phyloP scores from a whole-genome alignment of 2,113 vertebrate genomes.

The Lichenostomus cassidix region DNA sequence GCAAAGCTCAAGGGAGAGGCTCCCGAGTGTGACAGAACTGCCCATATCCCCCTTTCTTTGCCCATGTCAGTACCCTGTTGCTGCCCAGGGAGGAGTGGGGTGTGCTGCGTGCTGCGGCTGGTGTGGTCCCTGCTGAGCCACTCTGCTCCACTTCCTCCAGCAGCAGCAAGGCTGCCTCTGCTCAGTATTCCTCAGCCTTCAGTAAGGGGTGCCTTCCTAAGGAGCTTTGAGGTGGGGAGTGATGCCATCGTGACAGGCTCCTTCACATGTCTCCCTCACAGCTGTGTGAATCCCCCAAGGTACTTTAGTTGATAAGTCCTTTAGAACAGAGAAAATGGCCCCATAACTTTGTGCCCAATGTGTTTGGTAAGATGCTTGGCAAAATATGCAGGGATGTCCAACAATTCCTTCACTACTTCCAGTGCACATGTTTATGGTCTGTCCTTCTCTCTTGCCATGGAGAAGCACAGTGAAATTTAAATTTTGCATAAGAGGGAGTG shows the following conservation, averaged over 20 bases:
- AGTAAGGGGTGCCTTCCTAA: not conserved
- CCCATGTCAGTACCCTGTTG: not conserved
- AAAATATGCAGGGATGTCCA: not conserved
- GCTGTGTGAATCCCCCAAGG: not conserved
- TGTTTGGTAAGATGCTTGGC: not conserved
- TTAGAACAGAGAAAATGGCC: not conserved
- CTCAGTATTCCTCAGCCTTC: not conserved
- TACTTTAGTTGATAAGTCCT: not conserved
- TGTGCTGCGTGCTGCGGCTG: not conserved
- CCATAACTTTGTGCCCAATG: accelerated
- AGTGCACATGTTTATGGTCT: not conserved
- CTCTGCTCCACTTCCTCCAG: not conserved
- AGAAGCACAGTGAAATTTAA: not conserved
- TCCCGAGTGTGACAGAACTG: not conserved
- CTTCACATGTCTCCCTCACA: not conserved
- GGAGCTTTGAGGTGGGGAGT: not conserved
- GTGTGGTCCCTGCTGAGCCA: not conserved
- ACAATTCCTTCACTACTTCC: not conserved
- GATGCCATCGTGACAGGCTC: not conserved
- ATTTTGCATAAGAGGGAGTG: accelerated
- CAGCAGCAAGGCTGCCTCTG: not conserved
- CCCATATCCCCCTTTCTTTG: not conserved
- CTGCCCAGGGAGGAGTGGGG: not conserved
- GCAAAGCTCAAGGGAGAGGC: not conserved
- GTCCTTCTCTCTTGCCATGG: not conserved